phyloP scores from a whole-genome alignment of 1,140 invertebrate species.

The Heliconius nattereri region DNA sequence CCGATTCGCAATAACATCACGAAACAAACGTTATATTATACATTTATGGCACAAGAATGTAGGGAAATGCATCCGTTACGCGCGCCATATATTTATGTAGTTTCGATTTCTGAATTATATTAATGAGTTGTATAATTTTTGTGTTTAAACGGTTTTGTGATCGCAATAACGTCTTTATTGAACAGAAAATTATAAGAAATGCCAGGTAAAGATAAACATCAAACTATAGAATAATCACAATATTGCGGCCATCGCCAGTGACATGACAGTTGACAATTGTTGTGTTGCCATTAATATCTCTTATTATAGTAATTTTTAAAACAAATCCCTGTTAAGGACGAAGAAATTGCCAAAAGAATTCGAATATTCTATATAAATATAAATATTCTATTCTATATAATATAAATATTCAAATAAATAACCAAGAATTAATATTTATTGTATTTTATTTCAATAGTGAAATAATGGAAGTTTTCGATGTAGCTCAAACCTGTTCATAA shows the following conservation, averaged over 20 bases:
- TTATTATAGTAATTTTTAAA: not conserved
- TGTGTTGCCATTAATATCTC: conserved; percentile 42
- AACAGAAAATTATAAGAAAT: conserved; percentile 53
- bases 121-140: conserved; percentile 15
- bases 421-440: too few relatives aligned
- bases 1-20: conserved; percentile 73
- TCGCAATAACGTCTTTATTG: conserved; percentile 35
- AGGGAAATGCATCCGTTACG: conserved; percentile 70
- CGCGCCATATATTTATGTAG: conserved; percentile 65
- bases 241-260: conserved; percentile 60
- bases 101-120: conserved; percentile 19
- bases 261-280: conserved; percentile 60
- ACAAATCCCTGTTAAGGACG: too few relatives aligned
- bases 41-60: conserved; percentile 74
- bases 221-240: conserved; percentile 69
- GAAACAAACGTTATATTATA: conserved; percentile 67
- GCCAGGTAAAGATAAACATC: conserved; percentile 70
- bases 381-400: too few relatives aligned
- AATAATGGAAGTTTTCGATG: too few relatives aligned
- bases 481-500: too few relatives aligned
- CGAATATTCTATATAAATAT: too few relatives aligned
- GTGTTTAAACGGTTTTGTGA: conserved; percentile 9
- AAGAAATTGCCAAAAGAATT: too few relatives aligned
- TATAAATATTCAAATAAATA: too few relatives aligned
- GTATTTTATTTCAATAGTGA: too few relatives aligned